Conservation (phyloP, 2,113 vertebrate genomes). For the Alligator sinensis region DNA sequence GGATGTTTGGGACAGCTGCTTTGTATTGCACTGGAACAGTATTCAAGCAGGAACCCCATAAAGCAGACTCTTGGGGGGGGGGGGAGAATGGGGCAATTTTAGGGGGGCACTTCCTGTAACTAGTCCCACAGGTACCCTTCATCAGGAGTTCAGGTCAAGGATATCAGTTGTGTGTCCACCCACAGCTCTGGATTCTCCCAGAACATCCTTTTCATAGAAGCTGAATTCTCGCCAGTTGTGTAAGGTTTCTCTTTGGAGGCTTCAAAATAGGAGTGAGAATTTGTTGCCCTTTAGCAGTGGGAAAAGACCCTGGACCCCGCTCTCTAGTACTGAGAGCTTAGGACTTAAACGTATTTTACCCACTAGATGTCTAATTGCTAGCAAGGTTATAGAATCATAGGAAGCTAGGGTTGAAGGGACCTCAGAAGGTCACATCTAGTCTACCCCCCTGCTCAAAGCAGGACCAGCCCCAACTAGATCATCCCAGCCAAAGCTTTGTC, state of each 20-base stretch:
- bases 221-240: background rate
- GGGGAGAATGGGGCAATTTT: too few relatives aligned
- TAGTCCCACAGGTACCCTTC: background rate
- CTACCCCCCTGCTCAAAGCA: too few relatives aligned
- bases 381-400: too few relatives aligned
- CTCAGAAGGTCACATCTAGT: too few relatives aligned
- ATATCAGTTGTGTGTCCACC: background rate
- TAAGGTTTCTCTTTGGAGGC: background rate
- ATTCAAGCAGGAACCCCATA: background rate
- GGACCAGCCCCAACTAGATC: too few relatives aligned
- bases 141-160: background rate
- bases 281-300: background rate
- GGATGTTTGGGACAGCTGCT: background rate
- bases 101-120: background rate
- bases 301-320: background rate
- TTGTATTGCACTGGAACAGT: background rate
- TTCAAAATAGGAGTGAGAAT: background rate
- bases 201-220: background rate
- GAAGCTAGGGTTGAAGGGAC: too few relatives aligned
- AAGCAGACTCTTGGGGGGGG: background rate
- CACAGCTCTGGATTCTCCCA: background rate
- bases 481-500: too few relatives aligned
- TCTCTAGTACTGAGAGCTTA: background rate
- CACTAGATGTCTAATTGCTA: too few relatives aligned
- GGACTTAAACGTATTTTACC: too few relatives aligned